These are phyloP conservation scores for Margarornis squamiger DNA, from an alignment of 2,797 vertebrate genomes.

Conservation along the genomic window DNA sequence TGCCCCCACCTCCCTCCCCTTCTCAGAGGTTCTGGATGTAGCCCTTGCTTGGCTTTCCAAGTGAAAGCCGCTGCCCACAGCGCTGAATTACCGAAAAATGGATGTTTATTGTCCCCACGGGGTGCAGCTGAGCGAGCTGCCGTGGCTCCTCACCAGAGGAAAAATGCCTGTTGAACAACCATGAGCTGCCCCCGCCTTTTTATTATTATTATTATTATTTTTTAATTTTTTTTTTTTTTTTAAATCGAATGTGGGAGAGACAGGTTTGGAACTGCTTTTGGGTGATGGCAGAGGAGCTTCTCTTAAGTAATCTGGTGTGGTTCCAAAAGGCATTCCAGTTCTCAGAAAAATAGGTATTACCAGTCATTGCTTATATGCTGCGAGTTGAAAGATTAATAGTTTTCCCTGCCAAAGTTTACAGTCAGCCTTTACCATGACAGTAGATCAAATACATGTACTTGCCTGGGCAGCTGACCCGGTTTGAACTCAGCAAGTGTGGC, in stretches of 20 bases:
- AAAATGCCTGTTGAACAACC: not conserved
- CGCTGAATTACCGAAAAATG: not conserved
- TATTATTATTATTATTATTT: not conserved
- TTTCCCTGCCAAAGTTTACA: conserved; percentile 41
- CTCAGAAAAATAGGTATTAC: conserved; percentile 61
- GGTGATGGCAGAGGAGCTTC: not conserved
- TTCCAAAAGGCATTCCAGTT: conserved; percentile 55
- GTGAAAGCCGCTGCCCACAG: not conserved
- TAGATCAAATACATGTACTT: conserved; percentile 11
- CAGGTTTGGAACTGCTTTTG: conserved; percentile 24
- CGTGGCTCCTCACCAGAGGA: not conserved
- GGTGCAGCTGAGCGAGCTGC: not conserved
- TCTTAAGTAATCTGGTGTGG: conserved; percentile 23
- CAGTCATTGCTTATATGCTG: conserved; percentile 26
- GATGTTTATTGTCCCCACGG: not conserved
- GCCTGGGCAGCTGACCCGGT: conserved; percentile 57
- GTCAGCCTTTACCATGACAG: conserved; percentile 31
- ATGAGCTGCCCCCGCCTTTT: not conserved
- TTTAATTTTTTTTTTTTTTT: not conserved
- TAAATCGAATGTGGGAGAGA: not conserved
- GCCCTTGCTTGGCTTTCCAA: not conserved
- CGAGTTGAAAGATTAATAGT: conserved; percentile 51
- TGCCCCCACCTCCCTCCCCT: not conserved
- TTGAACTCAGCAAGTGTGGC: conserved; percentile 41
- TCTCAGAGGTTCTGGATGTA: not conserved